Conservation (phyloP, 2,888 invertebrate genomes). For the Hofmannophila pseudospretella region DNA sequence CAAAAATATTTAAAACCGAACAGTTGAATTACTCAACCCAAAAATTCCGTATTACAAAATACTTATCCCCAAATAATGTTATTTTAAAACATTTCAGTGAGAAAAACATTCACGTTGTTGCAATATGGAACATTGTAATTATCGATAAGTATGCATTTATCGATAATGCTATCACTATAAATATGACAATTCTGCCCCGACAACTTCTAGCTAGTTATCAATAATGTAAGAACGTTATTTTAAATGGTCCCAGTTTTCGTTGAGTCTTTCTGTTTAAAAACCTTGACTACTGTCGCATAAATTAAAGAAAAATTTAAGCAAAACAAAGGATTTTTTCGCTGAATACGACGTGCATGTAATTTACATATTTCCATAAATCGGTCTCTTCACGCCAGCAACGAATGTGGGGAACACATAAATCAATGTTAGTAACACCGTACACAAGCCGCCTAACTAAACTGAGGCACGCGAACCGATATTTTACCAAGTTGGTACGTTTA, state of each 20-base stretch:
- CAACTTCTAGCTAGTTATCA: too few species aligned
- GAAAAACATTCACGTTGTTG: too few species aligned
- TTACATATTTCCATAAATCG: constrained; percentile 30
- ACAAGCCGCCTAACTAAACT: constrained; percentile 42
- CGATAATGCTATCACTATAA: too few species aligned
- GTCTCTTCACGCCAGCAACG: constrained; percentile 16
- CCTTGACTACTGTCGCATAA: background rate
- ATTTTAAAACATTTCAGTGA: too few species aligned
- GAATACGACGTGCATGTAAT: constrained; percentile 17
- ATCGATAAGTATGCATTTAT: too few species aligned
- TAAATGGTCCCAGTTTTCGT: background rate
- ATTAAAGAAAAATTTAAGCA: background rate
- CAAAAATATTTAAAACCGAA: too few species aligned
- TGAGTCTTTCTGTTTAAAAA: too few species aligned
- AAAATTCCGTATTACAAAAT: too few species aligned
- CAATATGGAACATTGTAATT: too few species aligned
- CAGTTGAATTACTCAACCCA: too few species aligned
- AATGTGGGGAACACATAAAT: constrained; percentile 26
- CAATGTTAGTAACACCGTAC: constrained; percentile 33
- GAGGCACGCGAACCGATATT: constrained; percentile 60
- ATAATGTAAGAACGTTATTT: background rate
- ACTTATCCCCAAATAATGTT: too few species aligned
- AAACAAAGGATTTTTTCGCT: constrained; percentile 3
- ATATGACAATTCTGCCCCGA: too few species aligned
- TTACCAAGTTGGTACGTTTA: constrained; percentile 14